Percentiles rank a stretch among this genome's conserved stretches.
These are phyloP conservation scores for Ceratosolen solmsi DNA, from an alignment of 1,140 invertebrate species.

Conservation along the genomic window DNA sequence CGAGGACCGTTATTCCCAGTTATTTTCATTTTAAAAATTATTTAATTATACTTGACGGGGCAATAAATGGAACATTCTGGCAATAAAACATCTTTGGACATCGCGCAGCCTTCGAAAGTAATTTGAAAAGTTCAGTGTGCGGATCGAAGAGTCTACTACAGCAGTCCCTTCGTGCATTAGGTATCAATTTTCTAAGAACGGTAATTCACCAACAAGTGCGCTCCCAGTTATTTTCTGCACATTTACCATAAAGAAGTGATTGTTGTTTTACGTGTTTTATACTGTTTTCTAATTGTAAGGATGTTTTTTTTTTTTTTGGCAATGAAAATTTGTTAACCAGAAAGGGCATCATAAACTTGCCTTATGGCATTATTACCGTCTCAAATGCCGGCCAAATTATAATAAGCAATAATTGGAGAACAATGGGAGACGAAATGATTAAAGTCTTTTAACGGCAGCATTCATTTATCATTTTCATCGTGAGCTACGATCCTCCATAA, in stretches of 20 bases:
- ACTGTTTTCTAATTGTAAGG: background rate
- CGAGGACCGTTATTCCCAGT: too few species aligned
- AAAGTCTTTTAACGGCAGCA: too few species aligned
- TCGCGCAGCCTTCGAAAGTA: background rate
- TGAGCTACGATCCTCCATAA: too few species aligned
- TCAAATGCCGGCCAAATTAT: too few species aligned
- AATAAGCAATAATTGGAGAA: too few species aligned
- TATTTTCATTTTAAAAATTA: too few species aligned
- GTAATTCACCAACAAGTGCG: background rate
- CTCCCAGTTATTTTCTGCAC: slow-evolving; percentile 2
- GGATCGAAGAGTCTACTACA: background rate
- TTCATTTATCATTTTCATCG: too few species aligned
- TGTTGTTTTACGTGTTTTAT: background rate
- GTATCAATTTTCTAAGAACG: slow-evolving; percentile 23
- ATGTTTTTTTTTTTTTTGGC: background rate
- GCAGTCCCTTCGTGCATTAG: background rate
- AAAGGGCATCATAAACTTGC: background rate
- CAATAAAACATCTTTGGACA: background rate
- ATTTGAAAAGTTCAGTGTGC: background rate
- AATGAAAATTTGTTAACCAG: background rate
- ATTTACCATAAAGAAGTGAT: background rate
- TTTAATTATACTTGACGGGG: background rate
- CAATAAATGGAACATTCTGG: background rate
- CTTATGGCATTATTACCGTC: too few species aligned
- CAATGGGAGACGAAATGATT: too few species aligned